These are phyloP conservation scores for Channallabes apus DNA, from an alignment of 2,797 vertebrate species.

Conservation along the genomic window DNA sequence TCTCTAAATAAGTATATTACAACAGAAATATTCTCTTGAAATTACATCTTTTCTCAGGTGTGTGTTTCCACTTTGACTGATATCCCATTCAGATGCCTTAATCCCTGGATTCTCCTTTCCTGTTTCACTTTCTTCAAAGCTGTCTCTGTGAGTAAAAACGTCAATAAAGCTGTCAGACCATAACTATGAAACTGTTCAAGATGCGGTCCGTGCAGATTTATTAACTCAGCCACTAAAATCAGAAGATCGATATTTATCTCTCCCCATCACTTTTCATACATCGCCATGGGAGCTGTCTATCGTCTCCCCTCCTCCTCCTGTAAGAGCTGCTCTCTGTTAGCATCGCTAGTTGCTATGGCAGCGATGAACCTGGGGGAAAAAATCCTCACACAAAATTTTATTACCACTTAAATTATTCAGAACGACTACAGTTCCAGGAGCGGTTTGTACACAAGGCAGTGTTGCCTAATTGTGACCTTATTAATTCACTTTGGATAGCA, in stretches of 20 bases:
- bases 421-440: not conserved
- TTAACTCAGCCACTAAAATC: constrained; percentile 20
- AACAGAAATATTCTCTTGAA: not conserved
- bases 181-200: constrained; percentile 5
- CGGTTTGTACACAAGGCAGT: too few relatives aligned
- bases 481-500: not conserved
- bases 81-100: constrained; percentile 7
- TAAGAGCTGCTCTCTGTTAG: not conserved
- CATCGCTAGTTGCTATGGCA: not conserved
- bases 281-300: not conserved
- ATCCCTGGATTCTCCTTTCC: constrained; percentile 3
- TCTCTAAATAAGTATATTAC: not conserved
- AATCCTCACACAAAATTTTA: not conserved
- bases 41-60: not conserved
- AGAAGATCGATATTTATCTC: constrained; percentile 10
- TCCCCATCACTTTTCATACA: not conserved
- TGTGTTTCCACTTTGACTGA: not conserved
- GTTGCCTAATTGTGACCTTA: not conserved
- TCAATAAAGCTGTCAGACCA: constrained; percentile 10
- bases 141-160: not conserved
- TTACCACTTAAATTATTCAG: not conserved
- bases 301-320: not conserved
- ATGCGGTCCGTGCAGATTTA: constrained; percentile 19
- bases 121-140: not conserved
- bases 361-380: not conserved